Conservation (phyloP, 2,888 invertebrate genomes). For the Alloscopus bannaensis region DNA sequence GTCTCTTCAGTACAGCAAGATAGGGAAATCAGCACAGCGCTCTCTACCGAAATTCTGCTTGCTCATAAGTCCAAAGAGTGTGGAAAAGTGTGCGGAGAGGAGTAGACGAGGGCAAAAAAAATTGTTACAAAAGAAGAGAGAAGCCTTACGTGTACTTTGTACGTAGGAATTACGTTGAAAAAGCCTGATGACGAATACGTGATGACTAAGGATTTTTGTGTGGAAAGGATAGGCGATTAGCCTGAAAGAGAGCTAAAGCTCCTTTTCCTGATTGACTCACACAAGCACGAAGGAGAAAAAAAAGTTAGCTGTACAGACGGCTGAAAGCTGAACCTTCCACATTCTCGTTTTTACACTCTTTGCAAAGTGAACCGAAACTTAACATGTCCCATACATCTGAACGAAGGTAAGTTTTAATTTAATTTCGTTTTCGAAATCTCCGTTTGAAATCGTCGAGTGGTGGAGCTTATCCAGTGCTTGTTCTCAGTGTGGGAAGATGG, state of each 20-base stretch:
- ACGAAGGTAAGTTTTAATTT: conserved; percentile 84
- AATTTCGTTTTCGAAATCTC: conserved; percentile 24
- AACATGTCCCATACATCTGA: conserved; percentile 89
- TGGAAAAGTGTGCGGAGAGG: background rate
- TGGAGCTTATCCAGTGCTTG: conserved; percentile 10
- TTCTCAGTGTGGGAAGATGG: background rate
- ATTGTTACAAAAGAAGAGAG: background rate
- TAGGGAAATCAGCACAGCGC: no score
- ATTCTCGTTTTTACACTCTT: conserved; percentile 61
- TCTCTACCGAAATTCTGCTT: background rate
- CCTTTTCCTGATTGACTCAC: conserved; percentile 38
- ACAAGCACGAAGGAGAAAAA: conserved; percentile 38
- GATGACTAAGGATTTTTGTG: no score
- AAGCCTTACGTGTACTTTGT: background rate
- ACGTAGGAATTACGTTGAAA: no score
- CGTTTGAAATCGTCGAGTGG: background rate
- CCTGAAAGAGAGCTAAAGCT: conserved; percentile 19
- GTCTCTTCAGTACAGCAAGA: no score
- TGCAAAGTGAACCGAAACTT: conserved; percentile 80
- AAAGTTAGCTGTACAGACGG: conserved; percentile 41
- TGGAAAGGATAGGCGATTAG: conserved; percentile 29
- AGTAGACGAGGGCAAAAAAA: background rate
- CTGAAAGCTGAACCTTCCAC: conserved; percentile 45
- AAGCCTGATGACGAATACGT: no score
- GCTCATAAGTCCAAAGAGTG: background rate